Evolutionary conservation across 1,140 invertebrate genomes (phyloP).

Genomic region (Wiebesia pumilae): DNA sequence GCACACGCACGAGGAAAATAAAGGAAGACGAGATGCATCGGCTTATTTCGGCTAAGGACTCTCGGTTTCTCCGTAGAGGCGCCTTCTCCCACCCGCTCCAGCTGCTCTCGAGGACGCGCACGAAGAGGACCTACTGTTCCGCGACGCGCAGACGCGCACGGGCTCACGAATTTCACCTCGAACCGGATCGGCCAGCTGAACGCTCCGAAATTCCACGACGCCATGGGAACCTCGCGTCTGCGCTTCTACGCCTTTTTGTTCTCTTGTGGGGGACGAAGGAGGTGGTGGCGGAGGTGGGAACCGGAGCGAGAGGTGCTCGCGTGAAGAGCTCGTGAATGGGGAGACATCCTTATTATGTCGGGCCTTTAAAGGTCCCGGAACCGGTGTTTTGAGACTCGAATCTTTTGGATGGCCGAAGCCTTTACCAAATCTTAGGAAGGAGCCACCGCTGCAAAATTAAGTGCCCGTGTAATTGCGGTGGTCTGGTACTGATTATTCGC

Average conservation of each 20-base stretch:
- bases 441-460: background rate
- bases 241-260: background rate
- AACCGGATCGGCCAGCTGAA: constrained; percentile 38
- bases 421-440: background rate
- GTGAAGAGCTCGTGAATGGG: too few species aligned
- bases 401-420: too few species aligned
- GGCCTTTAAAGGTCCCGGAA: background rate
- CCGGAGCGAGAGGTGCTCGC: too few species aligned
- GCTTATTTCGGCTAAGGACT: background rate
- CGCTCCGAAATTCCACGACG: constrained; percentile 11
- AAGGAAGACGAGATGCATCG: too few species aligned
- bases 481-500: background rate
- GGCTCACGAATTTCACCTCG: constrained; percentile 25
- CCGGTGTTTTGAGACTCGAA: background rate
- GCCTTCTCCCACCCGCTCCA: background rate
- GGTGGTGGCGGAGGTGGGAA: background rate
- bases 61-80: constrained; percentile 1
- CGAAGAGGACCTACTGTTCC: too few species aligned
- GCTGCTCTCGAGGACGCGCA: background rate
- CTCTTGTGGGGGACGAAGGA: background rate
- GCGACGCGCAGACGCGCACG: background rate
- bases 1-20: too few species aligned
- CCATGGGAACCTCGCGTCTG: background rate
- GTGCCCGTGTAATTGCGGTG: too few species aligned
- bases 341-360: too few species aligned